These are phyloP conservation scores for Gymnarchus niloticus DNA, from an alignment of 2,113 vertebrate genomes.

Conservation along the genomic window DNA sequence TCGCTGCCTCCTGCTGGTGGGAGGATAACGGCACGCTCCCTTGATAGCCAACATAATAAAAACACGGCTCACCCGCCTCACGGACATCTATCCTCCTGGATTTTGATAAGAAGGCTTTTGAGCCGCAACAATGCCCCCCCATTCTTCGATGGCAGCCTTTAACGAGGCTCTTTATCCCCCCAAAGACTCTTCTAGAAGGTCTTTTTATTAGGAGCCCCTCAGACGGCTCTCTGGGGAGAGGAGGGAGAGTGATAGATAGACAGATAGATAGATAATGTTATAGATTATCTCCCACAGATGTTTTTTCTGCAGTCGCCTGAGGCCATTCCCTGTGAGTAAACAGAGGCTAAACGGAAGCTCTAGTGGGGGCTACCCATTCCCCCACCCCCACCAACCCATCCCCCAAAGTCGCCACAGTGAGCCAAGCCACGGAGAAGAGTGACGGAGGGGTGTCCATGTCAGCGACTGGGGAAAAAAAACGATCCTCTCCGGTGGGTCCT, in stretches of 20 bases:
- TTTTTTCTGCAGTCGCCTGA: conserved; percentile 67
- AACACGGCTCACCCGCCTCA: conserved; percentile 54
- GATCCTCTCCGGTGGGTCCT: not conserved
- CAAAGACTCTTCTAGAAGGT: conserved; percentile 73
- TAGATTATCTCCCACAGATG: conserved; percentile 80
- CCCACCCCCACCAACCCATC: conserved; percentile 42
- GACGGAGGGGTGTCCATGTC: not conserved
- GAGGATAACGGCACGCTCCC: conserved; percentile 65
- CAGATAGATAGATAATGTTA: conserved; percentile 62
- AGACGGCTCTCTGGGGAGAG: conserved; percentile 63
- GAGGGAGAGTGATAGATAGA: conserved; percentile 65
- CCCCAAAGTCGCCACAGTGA: not conserved
- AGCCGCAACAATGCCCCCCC: conserved; percentile 75
- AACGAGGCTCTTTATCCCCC: conserved; percentile 77
- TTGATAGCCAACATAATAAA: conserved; percentile 68
- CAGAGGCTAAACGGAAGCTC: conserved; percentile 67
- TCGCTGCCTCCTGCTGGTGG: conserved; percentile 66
- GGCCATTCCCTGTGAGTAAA: conserved; percentile 76
- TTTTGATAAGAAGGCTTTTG: conserved; percentile 82
- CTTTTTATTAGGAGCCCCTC: conserved; percentile 75
- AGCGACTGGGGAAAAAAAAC: not conserved
- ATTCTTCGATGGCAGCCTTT: conserved; percentile 64
- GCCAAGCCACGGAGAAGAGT: not conserved
- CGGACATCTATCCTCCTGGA: conserved; percentile 75
- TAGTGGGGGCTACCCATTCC: conserved; percentile 46